Evolutionary conservation across 2,113 vertebrate species (phyloP).

Genomic region (Pseudopodoces humilis): DNA sequence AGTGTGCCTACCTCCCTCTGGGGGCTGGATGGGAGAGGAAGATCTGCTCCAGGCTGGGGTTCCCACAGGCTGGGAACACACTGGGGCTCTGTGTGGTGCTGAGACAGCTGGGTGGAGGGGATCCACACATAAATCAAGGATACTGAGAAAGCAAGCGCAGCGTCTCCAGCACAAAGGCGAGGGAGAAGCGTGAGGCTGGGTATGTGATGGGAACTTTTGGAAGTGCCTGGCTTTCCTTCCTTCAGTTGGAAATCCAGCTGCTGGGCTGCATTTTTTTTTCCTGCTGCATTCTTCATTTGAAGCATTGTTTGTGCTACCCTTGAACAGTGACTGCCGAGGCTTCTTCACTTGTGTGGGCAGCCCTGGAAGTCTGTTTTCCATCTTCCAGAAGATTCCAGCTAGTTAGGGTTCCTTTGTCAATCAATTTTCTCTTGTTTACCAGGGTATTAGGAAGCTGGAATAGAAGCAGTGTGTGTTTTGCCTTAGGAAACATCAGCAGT

Average conservation of each 20-base stretch:
- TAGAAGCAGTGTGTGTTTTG: not conserved
- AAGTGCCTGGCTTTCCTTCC: not conserved
- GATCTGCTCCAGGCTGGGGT: not conserved
- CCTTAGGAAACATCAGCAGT: conserved; percentile 34
- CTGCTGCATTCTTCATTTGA: not conserved
- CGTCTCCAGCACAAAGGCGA: not conserved
- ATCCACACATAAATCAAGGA: not conserved
- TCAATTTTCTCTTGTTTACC: conserved; percentile 37
- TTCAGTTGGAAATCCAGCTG: not conserved
- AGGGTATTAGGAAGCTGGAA: not conserved
- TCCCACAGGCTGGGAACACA: not conserved
- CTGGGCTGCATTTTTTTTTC: not conserved
- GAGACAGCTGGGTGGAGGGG: not conserved
- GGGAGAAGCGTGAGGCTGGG: not conserved
- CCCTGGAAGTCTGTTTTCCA: not conserved
- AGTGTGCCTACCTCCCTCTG: fast-evolving
- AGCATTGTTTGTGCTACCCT: not conserved
- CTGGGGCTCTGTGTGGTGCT: no score
- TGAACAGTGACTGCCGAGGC: not conserved
- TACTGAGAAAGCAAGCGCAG: not conserved
- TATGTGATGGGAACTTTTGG: fast-evolving
- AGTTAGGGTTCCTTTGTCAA: conserved; percentile 20
- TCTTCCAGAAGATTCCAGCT: not conserved
- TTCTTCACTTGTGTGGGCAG: not conserved
- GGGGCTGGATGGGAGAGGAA: not conserved